Base-by-base conservation (phyloP, 2,797 vertebrate genomes). In the Alcedo quadribrachys region DNA sequence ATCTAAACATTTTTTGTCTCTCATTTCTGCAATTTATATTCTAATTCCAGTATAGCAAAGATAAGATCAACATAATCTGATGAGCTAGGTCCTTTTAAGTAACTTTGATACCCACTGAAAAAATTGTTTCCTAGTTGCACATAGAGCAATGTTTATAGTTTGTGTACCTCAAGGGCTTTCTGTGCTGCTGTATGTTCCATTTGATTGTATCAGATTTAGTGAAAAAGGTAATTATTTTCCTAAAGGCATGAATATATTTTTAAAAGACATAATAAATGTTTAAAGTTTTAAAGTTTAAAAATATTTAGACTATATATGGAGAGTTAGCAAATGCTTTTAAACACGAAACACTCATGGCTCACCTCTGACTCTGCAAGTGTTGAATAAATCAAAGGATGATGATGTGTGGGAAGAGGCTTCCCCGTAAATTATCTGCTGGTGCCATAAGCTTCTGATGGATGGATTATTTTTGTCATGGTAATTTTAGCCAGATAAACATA, bases 191-290 rank as follows among this genome's bases (percentile, higher is more conserved):
- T 53, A 48, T 78, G 27, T 85, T 95, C 89, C 70, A 79, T 94
- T 87, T 57, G 46, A 90, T 89, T 83, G 69, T 92, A 81, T 91
- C 76, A 85, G 51, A 81, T 87, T 81, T 76, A 94, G 77, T 67
- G 74, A 93, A 96, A 94, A 54, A 78, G 63, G 85, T 92, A 89
- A 95, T 95, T 96, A 76, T 89, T 95, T 94, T 95, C 77, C 43
- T 87, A 75, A 73, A 87, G 62, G 84, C 53, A 65, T 63, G 80
- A 68, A 25, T 53, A 78, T 21, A 25, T 37, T 80, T 78, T 91
- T 61, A 28, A 16, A 85, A 61, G 33, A 50, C 24, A 66, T 81
- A 63, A 77, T 45, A 90, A 85, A 67, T 70, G 22, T 54, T 93
- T 84, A 63, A 17, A 20, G 14, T 84, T 87, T 91, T 58, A 85